These are phyloP conservation scores for Drosophila suzukii DNA, from an alignment of 1,140 invertebrate genomes.

Conservation along the genomic window DNA sequence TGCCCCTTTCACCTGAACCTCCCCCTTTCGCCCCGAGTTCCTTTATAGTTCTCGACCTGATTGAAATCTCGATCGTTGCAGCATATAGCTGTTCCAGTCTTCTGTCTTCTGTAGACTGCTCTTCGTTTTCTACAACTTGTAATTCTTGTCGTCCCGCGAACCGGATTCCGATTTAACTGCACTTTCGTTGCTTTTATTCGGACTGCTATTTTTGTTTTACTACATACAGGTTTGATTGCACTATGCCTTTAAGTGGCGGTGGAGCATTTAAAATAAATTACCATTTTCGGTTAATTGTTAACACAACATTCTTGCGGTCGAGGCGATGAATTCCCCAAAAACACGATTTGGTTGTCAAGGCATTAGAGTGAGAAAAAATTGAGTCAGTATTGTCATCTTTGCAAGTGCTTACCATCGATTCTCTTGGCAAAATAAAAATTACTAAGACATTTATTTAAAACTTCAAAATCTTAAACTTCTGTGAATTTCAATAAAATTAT, in stretches of 20 bases:
- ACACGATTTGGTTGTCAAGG: slow-evolving; percentile 51
- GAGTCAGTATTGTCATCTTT: neutral
- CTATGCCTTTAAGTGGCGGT: slow-evolving; percentile 50
- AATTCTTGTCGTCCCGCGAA: slow-evolving; percentile 37
- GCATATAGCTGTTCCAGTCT: slow-evolving; percentile 26
- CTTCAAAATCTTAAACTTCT: neutral
- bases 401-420: too few relatives aligned
- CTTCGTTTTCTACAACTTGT: slow-evolving; percentile 34
- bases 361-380: slow-evolving; percentile 19
- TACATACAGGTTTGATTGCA: slow-evolving; percentile 53
- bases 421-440: too few relatives aligned
- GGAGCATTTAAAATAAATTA: slow-evolving; percentile 59
- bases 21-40: neutral
- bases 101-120: slow-evolving; percentile 2
- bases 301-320: slow-evolving; percentile 70
- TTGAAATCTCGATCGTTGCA: slow-evolving; percentile 19
- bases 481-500: neutral
- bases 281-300: slow-evolving; percentile 57
- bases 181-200: slow-evolving; percentile 60
- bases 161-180: slow-evolving; percentile 72
- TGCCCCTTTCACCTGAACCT: slow-evolving; percentile 2
- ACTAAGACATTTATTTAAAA: too few relatives aligned
- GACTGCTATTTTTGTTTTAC: slow-evolving; percentile 34
- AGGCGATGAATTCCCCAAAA: slow-evolving; percentile 37
- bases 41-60: slow-evolving; percentile 33